Conservation (phyloP, 2,888 invertebrate species). For the Leptura quadrifasciata region DNA sequence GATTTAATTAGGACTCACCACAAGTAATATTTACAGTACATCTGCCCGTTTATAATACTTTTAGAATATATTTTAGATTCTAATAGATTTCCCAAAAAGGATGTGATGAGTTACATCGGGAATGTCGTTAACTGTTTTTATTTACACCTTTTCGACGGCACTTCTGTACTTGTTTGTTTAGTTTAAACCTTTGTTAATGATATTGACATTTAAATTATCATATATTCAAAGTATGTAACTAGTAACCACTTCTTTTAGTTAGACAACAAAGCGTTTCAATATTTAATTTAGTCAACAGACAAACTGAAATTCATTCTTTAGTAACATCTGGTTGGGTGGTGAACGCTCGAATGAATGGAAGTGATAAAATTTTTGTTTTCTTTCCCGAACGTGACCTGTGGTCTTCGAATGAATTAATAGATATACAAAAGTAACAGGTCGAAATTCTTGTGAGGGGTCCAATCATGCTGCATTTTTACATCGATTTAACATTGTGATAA, state of each 20-base stretch:
- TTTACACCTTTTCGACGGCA: slow-evolving; percentile 39
- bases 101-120: slow-evolving; percentile 9
- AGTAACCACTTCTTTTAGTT: slow-evolving; percentile 38
- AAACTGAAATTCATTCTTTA: slow-evolving; percentile 10
- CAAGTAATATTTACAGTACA: background rate
- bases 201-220: slow-evolving; percentile 39
- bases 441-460: too few species aligned
- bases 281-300: slow-evolving; percentile 15
- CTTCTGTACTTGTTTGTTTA: slow-evolving; percentile 36
- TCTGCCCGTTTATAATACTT: slow-evolving; percentile 17
- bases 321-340: slow-evolving; percentile 28
- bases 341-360: slow-evolving; percentile 17
- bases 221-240: slow-evolving; percentile 14
- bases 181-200: slow-evolving; percentile 43
- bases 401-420: slow-evolving; percentile 1
- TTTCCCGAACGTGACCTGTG: background rate
- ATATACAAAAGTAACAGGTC: background rate
- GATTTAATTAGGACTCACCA: slow-evolving; percentile 18
- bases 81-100: slow-evolving; percentile 17
- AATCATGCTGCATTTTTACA: too few species aligned
- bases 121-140: slow-evolving; percentile 36
- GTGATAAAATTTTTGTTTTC: slow-evolving; percentile 28
- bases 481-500: too few species aligned
- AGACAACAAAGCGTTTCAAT: slow-evolving; percentile 35
- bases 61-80: background rate